Evolutionary conservation across 2,113 vertebrate genomes (phyloP), one percentile per base, ranked within the genome.

Genomic region (Grammomys surdaster): DNA sequence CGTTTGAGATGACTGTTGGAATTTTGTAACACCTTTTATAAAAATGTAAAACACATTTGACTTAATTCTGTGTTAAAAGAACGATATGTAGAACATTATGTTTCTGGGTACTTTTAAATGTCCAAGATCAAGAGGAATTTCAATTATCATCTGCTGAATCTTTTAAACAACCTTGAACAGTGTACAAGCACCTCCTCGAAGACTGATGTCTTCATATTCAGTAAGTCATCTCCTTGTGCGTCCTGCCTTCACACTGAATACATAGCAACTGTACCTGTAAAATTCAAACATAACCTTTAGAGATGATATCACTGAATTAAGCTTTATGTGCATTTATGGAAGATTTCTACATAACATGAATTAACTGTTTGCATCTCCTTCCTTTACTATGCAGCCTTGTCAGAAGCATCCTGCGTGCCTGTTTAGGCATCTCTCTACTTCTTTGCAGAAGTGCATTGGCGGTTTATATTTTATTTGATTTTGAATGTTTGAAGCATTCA

Each of bases 21-120:
- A 78, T 80, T 69, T 67, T 31, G 19, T 58, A 85, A 84, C 3
- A 94, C 51, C 20, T 40, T 82, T 93, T 43, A 46, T 88, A 22
- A 89, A 5, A 90, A 17, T 20, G 24, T 46, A 88, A 48, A 36
- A 65, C 3, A 4, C 20, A 51, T 11, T 93, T 24, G 1, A 65
- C 75, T 72, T 65, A 72, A 89, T 58, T 72, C 13, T 14, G n/a
- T 85, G 82, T 60, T 93, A 88, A 86, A 86, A 76, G 40, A 88
- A 95, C 54, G 14, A 24, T 92, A 72, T 51, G 51, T 81, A 56
- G 5, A 17, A 22, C 7, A 63, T 81, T 54, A 78, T 84, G 2
- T n/a, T 93, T 95, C 73, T 72, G 36, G 20, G 93, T 90, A 81
- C 78, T 81, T 87, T 91, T 87, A 36, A 93, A 87, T 81, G 93